Evolutionary conservation across 1,140 invertebrate genomes (phyloP), one percentile per base, ranked within the genome.

Genomic region (silkworm (Bombyx mori)): DNA sequence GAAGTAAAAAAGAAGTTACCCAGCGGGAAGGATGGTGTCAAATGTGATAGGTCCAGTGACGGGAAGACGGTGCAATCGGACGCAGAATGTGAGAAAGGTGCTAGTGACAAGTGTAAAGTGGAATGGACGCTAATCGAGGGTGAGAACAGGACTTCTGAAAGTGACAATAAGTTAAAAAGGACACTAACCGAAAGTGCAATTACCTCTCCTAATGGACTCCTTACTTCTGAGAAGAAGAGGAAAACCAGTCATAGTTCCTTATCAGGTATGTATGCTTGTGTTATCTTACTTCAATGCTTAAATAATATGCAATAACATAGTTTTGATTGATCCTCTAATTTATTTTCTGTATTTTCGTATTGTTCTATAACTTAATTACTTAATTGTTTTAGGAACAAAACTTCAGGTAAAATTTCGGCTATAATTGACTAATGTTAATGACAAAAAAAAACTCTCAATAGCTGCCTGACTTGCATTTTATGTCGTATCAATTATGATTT

Each of bases 161-260:
- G 75, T 51, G 79, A 82, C 56, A 82, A 75, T 56, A 84, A 84
- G 56, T 61, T 84, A 52, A 86, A 82, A 79, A 61, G 79, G 71
- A 77, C 82, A 69, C 70, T 79, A 42, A 68, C 75, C 26, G 82
- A 82, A 54, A 79, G 74, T 75, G 75, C 81, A 50, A 75, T 79
- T 56, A 76, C 79, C 62, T 79, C 77, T 57, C 75, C 84, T 48
- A 89, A 89, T 54, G 88, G 88, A 60, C 71, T 89, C 42, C 76
- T 88, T 52, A 65, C 78, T 54, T 82, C 82, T 0, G 89, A 91
- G 61, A 91, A 90, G 73, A 89, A 89, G 69, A 75, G 90, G 64
- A 87, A 90, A 52, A 77, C 88, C 54, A 89, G 88, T 79, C 82
- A 86, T 74, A 79, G 77, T 76, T 82, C 81, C 73, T 87, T 81